A percentile compares a stretch with the other conserved stretches of the same genome.
Evolutionary conservation across 2,888 invertebrate genomes (phyloP).

Genomic region (Noctua pronuba): DNA sequence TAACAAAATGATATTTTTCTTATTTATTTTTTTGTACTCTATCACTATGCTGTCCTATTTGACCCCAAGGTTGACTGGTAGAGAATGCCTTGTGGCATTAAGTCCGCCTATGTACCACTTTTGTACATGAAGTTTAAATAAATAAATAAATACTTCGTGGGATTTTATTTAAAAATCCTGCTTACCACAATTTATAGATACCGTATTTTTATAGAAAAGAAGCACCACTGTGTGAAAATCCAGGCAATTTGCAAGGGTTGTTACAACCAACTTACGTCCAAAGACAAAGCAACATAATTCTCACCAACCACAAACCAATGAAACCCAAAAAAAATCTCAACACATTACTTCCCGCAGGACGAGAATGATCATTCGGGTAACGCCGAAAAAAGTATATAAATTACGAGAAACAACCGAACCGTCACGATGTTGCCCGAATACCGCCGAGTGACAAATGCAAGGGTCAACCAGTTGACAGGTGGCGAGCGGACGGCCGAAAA

Average conservation of each 20-base stretch:
- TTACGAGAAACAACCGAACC: conserved; percentile 63
- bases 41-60: too few relatives aligned
- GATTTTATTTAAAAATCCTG: background rate
- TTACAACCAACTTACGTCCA: background rate
- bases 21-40: too few relatives aligned
- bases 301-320: conserved; percentile 23
- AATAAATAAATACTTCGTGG: too few relatives aligned
- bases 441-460: conserved; percentile 76
- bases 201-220: background rate
- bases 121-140: too few relatives aligned
- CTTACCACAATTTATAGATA: too few relatives aligned
- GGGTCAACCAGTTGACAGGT: conserved; percentile 76
- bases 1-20: too few relatives aligned
- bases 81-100: too few relatives aligned
- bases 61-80: too few relatives aligned
- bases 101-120: too few relatives aligned
- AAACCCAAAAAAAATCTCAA: conserved; percentile 52
- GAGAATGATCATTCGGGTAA: conserved; percentile 49
- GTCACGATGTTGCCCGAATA: conserved; percentile 69
- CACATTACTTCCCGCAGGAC: conserved; percentile 49
- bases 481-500: conserved; percentile 67
- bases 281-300: conserved; percentile 14
- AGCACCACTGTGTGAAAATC: too few relatives aligned
- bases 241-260: background rate
- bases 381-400: conserved; percentile 65